phyloP scores from a whole-genome alignment of 2,113 vertebrate species.

The Bufo bufo region DNA sequence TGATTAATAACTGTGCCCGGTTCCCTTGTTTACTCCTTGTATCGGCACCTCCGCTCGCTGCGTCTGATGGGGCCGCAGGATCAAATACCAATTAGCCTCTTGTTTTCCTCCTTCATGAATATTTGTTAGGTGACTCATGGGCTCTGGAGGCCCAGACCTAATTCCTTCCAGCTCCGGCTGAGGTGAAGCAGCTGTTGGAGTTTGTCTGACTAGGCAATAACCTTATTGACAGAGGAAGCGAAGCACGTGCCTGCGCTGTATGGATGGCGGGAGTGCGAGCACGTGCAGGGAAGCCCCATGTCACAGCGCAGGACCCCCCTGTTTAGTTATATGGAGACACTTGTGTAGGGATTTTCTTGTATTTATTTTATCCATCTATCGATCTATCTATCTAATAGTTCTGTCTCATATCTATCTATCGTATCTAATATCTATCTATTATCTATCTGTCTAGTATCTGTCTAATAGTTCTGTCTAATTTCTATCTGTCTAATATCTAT shows the following conservation, averaged over 20 bases:
- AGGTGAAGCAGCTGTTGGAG: conserved; percentile 36
- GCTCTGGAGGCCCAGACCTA: conserved; percentile 3
- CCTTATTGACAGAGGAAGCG: conserved; percentile 8
- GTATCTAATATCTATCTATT: too few species aligned
- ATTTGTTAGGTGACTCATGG: conserved; percentile 42
- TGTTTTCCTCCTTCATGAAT: conserved; percentile 46
- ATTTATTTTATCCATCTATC: too few species aligned
- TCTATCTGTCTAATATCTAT: too few species aligned
- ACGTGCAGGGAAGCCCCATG: not conserved
- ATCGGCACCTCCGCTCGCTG: not conserved
- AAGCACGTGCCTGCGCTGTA: not conserved
- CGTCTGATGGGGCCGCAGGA: not conserved
- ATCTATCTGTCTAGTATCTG: too few species aligned
- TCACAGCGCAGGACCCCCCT: too few species aligned
- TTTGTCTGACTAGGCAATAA: conserved; percentile 1
- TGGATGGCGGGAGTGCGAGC: not conserved
- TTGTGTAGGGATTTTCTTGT: too few species aligned
- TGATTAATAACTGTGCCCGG: conserved; percentile 6
- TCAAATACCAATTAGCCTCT: conserved; percentile 44
- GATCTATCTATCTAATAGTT: too few species aligned
- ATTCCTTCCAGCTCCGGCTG: conserved; percentile 40
- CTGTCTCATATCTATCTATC: too few species aligned
- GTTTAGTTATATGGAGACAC: too few species aligned
- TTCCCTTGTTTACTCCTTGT: conserved; percentile 10
- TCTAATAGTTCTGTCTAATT: too few species aligned